phyloP scores from a whole-genome alignment of 1,140 invertebrate genomes.

The Meloidogyne floridensis region DNA sequence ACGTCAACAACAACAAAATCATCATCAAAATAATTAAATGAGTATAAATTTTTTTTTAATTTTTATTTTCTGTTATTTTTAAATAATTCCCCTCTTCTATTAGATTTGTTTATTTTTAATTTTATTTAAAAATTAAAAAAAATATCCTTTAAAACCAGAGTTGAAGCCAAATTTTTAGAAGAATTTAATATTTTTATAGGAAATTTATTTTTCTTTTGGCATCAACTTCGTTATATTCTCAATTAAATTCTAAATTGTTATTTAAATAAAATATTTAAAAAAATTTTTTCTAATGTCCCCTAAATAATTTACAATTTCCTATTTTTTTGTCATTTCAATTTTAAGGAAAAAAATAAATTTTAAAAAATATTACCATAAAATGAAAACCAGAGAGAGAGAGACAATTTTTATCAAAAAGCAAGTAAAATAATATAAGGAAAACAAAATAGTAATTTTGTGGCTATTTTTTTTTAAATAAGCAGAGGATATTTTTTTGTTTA shows the following conservation, averaged over 20 bases:
- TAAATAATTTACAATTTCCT: no score
- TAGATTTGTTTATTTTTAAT: not conserved
- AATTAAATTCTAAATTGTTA: no score
- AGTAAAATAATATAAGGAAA: constrained; percentile 4
- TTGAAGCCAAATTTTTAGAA: no score
- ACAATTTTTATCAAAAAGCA: not conserved
- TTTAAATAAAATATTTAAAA: no score
- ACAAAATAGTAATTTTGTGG: not conserved
- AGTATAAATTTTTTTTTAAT: not conserved
- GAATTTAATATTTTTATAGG: no score
- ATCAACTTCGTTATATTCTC: no score
- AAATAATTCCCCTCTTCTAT: not conserved
- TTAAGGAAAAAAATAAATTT: not conserved
- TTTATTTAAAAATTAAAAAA: not conserved
- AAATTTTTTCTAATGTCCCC: no score
- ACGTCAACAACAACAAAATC: constrained; percentile 23
- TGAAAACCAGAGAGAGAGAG: not conserved
- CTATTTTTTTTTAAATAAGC: constrained; percentile 5
- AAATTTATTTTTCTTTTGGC: no score
- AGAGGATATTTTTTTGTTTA: not conserved
- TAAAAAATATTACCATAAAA: not conserved
- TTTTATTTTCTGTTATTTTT: not conserved
- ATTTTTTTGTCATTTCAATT: not conserved
- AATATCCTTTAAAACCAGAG: no score
- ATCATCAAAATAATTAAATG: constrained; percentile 19